A percentile compares a stretch with the other conserved stretches of the same genome.
These are phyloP conservation scores for Lysandra coridon DNA, from an alignment of 2,888 invertebrate species.

Conservation along the genomic window DNA sequence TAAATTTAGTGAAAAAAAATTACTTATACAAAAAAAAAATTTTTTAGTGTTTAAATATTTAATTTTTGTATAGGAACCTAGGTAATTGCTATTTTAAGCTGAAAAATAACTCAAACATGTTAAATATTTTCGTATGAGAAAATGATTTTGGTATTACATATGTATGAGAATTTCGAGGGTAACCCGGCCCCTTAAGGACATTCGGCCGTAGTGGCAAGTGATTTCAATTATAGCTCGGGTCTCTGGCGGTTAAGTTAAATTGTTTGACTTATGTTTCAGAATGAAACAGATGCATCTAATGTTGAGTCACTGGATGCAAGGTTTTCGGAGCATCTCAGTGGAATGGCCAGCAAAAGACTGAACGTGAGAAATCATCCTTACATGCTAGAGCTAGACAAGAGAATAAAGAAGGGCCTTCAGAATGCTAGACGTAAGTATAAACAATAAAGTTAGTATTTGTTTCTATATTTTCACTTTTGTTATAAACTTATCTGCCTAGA, in stretches of 20 bases:
- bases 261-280: constrained; percentile 47
- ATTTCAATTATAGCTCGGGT: too few relatives aligned
- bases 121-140: too few relatives aligned
- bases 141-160: too few relatives aligned
- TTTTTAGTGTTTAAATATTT: too few relatives aligned
- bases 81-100: too few relatives aligned
- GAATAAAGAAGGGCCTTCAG: constrained; percentile 50
- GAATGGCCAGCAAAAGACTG: constrained; percentile 49
- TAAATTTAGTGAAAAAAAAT: too few relatives aligned
- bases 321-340: constrained; percentile 52
- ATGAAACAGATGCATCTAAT: constrained; percentile 58
- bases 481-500: neutral
- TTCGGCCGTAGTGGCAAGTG: too few relatives aligned
- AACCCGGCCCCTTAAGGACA: too few relatives aligned
- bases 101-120: too few relatives aligned
- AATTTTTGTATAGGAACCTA: too few relatives aligned
- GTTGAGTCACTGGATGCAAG: constrained; percentile 55
- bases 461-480: neutral
- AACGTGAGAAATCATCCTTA: constrained; percentile 59
- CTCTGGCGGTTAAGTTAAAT: neutral
- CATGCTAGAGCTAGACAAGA: constrained; percentile 57
- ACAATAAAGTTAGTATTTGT: neutral
- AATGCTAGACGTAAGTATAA: constrained; percentile 49
- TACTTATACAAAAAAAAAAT: too few relatives aligned
- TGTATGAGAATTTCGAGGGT: too few relatives aligned